phyloP scores from a whole-genome alignment of 2,113 vertebrate genomes.

The Etheostoma cragini region DNA sequence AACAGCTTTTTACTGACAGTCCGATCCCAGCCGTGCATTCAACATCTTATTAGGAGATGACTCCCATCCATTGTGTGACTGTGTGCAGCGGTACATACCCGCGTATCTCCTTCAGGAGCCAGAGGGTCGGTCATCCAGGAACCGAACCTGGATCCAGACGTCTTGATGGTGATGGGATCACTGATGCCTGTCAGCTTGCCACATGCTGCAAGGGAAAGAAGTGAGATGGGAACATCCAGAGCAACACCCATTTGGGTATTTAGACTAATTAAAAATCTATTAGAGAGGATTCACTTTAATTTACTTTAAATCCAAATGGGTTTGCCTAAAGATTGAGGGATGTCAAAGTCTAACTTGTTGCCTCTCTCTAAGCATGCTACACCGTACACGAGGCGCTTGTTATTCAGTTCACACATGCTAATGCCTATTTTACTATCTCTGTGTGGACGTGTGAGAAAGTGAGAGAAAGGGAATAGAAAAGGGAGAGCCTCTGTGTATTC shows the following conservation, averaged over 20 bases:
- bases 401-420: constrained; percentile 67
- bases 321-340: constrained; percentile 25
- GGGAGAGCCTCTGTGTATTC: constrained; percentile 32
- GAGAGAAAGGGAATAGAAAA: constrained; percentile 41
- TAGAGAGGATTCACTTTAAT: constrained; percentile 29
- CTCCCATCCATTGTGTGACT: background rate
- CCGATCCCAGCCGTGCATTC: background rate
- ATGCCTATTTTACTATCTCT: constrained; percentile 57
- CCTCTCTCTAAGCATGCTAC: constrained; percentile 17
- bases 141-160: constrained; percentile 95
- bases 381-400: constrained; percentile 41
- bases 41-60: background rate
- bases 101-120: constrained; percentile 94
- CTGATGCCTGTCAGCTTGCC: constrained; percentile 97
- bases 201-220: constrained; percentile 88
- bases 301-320: constrained; percentile 37
- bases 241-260: constrained; percentile 6
- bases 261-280: constrained; percentile 9
- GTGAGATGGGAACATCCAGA: constrained; percentile 48
- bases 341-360: constrained; percentile 29
- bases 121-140: constrained; percentile 99
- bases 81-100: constrained; percentile 83
- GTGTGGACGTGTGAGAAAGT: constrained; percentile 55
- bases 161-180: constrained; percentile 95
- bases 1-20: background rate